A percentile compares a stretch with the other conserved stretches of the same genome.
Evolutionary conservation across 2,797 vertebrate genomes (phyloP).

Genomic region (Tauraco hartlaubi): DNA sequence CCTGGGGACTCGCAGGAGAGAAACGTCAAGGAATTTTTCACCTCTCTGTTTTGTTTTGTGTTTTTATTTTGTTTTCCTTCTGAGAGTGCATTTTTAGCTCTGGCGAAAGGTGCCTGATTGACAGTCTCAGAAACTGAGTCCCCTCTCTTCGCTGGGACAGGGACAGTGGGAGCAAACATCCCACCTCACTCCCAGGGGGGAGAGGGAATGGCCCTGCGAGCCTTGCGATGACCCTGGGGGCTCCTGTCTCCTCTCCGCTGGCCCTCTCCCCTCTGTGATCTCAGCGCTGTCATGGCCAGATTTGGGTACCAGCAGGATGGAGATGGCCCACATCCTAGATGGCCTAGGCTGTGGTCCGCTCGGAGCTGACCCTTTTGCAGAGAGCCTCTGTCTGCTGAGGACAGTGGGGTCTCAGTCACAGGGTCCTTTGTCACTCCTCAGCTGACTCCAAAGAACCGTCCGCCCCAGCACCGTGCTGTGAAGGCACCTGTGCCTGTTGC

Average conservation of each 20-base stretch:
- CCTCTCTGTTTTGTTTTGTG: conserved; percentile 75
- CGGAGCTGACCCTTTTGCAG: neutral
- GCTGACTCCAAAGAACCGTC: neutral
- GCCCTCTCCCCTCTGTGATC: neutral
- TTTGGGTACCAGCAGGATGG: neutral
- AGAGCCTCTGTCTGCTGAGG: neutral
- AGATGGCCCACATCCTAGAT: neutral
- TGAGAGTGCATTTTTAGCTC: conserved; percentile 64
- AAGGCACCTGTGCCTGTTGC: neutral
- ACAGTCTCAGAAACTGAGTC: conserved; percentile 49
- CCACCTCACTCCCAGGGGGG: neutral
- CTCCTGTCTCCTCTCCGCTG: neutral
- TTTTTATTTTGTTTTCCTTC: conserved; percentile 78
- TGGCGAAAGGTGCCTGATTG: conserved; percentile 51
- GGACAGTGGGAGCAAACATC: neutral
- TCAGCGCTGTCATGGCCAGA: fast-evolving
- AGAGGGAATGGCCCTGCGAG: neutral
- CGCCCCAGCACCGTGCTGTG: neutral
- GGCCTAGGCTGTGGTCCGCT: neutral
- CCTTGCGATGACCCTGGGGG: neutral
- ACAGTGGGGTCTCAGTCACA: neutral
- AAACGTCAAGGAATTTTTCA: conserved; percentile 79
- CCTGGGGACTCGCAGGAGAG: conserved; percentile 71
- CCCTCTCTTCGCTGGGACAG: conserved; percentile 36
- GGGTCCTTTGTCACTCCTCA: neutral